phyloP scores from a whole-genome alignment of 2,888 invertebrate species.

The Epinotia bilunana region DNA sequence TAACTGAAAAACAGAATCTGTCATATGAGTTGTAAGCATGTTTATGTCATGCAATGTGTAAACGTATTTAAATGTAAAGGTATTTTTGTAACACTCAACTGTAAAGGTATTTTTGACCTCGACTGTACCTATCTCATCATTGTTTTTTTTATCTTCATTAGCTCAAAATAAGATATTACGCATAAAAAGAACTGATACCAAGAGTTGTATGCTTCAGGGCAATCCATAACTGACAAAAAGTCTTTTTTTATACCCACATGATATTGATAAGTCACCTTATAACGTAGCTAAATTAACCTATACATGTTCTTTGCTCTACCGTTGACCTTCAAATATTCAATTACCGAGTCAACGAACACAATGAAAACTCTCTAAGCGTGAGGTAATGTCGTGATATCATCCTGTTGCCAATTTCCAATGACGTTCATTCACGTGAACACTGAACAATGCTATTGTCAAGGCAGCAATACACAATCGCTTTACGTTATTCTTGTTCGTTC shows the following conservation, averaged over 20 bases:
- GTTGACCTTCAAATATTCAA: background rate
- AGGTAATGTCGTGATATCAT: constrained; percentile 29
- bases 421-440: constrained; percentile 33
- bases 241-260: background rate
- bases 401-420: constrained; percentile 19
- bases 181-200: too few relatives aligned
- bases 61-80: too few relatives aligned
- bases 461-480: background rate
- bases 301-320: background rate
- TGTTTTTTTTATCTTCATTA: too few relatives aligned
- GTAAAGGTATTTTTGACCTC: too few relatives aligned
- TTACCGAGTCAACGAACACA: constrained; percentile 8
- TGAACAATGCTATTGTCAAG: constrained; percentile 23
- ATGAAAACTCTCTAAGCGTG: constrained; percentile 18
- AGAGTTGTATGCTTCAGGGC: too few relatives aligned
- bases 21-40: too few relatives aligned
- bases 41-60: too few relatives aligned
- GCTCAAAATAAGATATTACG: too few relatives aligned
- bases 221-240: too few relatives aligned
- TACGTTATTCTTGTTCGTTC: background rate
- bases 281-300: background rate
- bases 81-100: too few relatives aligned
- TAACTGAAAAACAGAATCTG: too few relatives aligned
- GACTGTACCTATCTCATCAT: too few relatives aligned
- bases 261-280: background rate